Evolutionary conservation across 2,113 vertebrate species (phyloP), one percentile per base, ranked within the genome.

Genomic region (Lontra canadensis): DNA sequence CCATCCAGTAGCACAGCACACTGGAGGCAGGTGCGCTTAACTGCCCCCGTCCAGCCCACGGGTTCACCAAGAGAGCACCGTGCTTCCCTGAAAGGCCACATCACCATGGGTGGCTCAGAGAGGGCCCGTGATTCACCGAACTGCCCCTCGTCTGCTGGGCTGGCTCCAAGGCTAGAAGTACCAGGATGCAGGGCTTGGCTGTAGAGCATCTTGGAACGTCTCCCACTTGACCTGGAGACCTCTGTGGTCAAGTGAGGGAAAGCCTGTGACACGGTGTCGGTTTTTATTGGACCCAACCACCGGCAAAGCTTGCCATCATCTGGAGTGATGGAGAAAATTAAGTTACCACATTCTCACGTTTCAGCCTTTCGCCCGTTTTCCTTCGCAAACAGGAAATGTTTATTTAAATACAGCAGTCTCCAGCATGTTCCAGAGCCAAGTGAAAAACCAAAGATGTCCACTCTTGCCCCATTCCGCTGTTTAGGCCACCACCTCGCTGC

Each of bases 301-400:
- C 95, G 11, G 97, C 95, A 25, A 95, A 96, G 97, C 67, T 93
- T 69, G 93, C 97, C 95, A 97, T 98, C 98, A 98, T 98, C 97
- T 98, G 97, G 97, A 98, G 97, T 89, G 97, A 98, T 88, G 98
- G 98, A 96, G 98, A 98, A 98, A 98, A 98, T 98, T 98, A 98
- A 97, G 97, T 98, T 98, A 98, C 98, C 98, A 98, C 98, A 98
- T 98, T 98, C 97, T 98, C 98, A 97, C 96, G 80, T 98, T 98
- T 98, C 96, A 98, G 96, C 91, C 97, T 96, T 97, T 97, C 44
- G 83, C 96, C 97, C 52, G 39, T 94, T 95, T 88, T 97, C 96
- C 94, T 98, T 97, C 73, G n/a, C 97, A 98, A 98, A 98, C 97
- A 98, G 95, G 98, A 98, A 98, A 97, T 98, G 94, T 98, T 98